Evolutionary conservation across 2,797 vertebrate species (phyloP), one percentile per base, ranked within the genome.

Genomic region (Meda fulgida): DNA sequence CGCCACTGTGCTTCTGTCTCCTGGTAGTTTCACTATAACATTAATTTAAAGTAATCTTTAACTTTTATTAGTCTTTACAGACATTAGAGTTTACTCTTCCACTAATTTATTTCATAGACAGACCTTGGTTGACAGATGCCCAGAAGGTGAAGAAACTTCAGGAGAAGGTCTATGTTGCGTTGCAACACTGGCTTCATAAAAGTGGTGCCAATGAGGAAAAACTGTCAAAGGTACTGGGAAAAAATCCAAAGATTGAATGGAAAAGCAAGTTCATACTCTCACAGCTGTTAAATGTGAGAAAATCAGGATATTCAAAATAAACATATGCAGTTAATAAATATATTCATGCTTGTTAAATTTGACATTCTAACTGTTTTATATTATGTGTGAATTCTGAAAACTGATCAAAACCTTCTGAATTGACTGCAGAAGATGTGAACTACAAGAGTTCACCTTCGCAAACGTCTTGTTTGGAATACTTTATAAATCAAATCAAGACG

Each of bases 101-200:
- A 23, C n/a, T 40, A 18, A 43, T 63, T 10, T 86, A 14, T 66
- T 71, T 66, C 29, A 4, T 84, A 98, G 97, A 98, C 87, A 96
- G 97, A 40, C 96, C 94, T 0, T 98, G 97, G 97, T 91, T 98
- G 85, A 96, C 95, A 0, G 97, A 98, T 89, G 91, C 95, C 60
- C 96, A 95, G 86, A 96, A 97, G 91, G 95, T 98, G 26, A 96
- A 97, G 90, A 97, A 96, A 90, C 93, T 98, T 87, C 97, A 98
- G 91, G 96, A 97, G 90, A 97, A 96, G 80, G 94, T 97, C 81
- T 97, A 97, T 0, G 83, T 97, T 83, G 96, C 97, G 78, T 92
- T 98, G 89, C 96, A 97, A 91, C 94, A 94, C 9, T 96, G 96
- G 87, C 93, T 97, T 91, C 96, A 96, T 89, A 97, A 96, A 93